Evolutionary conservation across 2,113 vertebrate species (phyloP).

Genomic region (Rhinogobius similis): DNA sequence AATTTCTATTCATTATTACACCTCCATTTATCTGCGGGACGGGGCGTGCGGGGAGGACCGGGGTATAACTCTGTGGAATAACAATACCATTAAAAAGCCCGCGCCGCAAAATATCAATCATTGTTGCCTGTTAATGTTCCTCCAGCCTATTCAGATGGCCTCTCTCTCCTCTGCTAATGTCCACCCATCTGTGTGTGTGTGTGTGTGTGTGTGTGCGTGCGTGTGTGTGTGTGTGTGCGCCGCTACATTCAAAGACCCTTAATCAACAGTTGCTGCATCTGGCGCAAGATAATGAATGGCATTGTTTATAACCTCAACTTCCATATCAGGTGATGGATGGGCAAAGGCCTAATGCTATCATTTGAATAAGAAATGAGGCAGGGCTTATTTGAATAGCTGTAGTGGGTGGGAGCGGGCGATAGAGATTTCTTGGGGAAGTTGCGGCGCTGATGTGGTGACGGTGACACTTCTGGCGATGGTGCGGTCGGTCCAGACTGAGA

Average conservation of each 20-base stretch:
- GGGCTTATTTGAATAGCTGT: conserved; percentile 74
- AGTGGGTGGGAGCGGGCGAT: conserved; percentile 73
- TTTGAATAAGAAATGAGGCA: conserved; percentile 92
- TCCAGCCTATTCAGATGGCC: conserved; percentile 93
- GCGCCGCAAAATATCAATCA: conserved; percentile 90
- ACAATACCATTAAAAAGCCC: conserved; percentile 94
- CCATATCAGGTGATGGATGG: conserved; percentile 93
- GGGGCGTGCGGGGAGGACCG: conserved; percentile 85
- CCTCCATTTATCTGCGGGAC: conserved; percentile 77
- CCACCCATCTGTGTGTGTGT: conserved; percentile 90
- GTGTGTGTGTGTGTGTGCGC: conserved; percentile 28
- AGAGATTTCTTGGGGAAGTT: conserved; percentile 57
- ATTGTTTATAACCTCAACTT: conserved; percentile 93
- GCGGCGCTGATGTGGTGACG: conserved; percentile 19
- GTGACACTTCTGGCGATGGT: conserved; percentile 32
- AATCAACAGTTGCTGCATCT: conserved; percentile 96
- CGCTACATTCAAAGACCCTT: conserved; percentile 92
- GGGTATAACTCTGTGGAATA: conserved; percentile 88
- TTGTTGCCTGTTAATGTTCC: conserved; percentile 93
- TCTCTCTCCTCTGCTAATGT: conserved; percentile 86
- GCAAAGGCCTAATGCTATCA: conserved; percentile 87
- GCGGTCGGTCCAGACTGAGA: conserved; percentile 50
- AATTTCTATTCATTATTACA: conserved; percentile 79
- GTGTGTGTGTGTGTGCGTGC: conserved; percentile 39
- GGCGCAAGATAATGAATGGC: conserved; percentile 95